These are phyloP conservation scores for Periplaneta americana DNA, from an alignment of 1,140 invertebrate genomes.

Conservation along the genomic window DNA sequence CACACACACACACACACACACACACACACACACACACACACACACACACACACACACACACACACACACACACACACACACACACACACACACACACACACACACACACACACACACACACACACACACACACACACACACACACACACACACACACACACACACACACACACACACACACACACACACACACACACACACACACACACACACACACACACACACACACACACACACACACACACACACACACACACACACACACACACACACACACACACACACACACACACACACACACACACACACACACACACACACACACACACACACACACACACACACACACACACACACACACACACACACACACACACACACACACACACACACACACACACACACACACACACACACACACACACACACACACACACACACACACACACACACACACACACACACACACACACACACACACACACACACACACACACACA, in stretches of 20 bases:
- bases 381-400: background rate
- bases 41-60: conserved; percentile 22
- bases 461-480: background rate
- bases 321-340: background rate
- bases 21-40: conserved; percentile 25
- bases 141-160: background rate
- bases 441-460: background rate
- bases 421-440: background rate
- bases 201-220: background rate
- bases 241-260: background rate
- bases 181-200: background rate
- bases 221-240: background rate
- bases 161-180: background rate
- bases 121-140: background rate
- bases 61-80: conserved; percentile 20
- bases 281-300: background rate
- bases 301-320: background rate
- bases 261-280: background rate
- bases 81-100: conserved; percentile 20
- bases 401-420: background rate
- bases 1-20: conserved; percentile 25
- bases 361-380: background rate
- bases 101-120: conserved; percentile 17
- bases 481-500: background rate
- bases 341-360: background rate